Percentiles rank a stretch among this genome's conserved stretches.
phyloP scores from a whole-genome alignment of 2,797 vertebrate species.

The Scolopax rusticola region DNA sequence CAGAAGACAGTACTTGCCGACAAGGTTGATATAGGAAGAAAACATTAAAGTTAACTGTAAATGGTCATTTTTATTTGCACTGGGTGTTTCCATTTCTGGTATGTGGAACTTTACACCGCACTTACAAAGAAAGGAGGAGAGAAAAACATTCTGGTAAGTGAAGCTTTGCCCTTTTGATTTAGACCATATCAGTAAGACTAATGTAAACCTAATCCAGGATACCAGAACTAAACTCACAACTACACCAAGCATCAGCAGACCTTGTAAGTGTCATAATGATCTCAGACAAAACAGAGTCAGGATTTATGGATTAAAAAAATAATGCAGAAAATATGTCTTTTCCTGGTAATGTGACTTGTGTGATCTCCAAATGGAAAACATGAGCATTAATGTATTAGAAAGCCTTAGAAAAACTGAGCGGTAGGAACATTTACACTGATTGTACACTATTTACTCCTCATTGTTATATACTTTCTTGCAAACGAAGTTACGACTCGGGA shows the following conservation, averaged over 20 bases:
- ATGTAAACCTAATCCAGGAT: neutral
- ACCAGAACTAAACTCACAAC: neutral
- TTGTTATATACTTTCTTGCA: neutral
- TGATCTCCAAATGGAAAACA: neutral
- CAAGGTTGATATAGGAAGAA: neutral
- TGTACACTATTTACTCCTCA: neutral
- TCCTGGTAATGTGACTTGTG: neutral
- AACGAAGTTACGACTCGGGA: neutral
- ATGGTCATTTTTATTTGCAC: neutral
- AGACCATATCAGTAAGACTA: neutral
- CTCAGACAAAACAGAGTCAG: neutral
- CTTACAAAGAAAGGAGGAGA: neutral
- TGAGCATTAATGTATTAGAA: neutral
- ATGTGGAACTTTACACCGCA: neutral
- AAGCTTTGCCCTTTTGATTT: neutral
- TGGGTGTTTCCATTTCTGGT: conserved; percentile 31
- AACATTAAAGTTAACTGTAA: neutral
- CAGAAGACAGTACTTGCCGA: neutral
- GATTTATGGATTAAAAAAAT: neutral
- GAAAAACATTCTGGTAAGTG: neutral
- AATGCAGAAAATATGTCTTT: neutral
- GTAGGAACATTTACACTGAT: neutral
- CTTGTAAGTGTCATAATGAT: neutral
- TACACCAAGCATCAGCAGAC: neutral
- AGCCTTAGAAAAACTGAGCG: neutral